A percentile compares a stretch with the other conserved stretches of the same genome.
These are phyloP conservation scores for Ammodytes marinus DNA, from an alignment of 2,113 vertebrate genomes.

Conservation along the genomic window DNA sequence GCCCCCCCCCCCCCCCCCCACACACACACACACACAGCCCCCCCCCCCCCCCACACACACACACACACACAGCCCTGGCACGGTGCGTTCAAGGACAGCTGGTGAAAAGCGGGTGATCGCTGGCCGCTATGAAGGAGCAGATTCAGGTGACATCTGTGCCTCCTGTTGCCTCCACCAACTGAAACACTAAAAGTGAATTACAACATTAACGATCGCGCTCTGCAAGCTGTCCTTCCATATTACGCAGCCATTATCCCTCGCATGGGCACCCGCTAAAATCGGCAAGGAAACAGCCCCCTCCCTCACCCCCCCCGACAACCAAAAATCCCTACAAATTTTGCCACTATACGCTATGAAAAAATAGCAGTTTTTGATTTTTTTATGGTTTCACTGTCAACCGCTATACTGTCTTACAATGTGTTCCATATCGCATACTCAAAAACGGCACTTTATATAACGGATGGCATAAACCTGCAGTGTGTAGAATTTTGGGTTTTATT, in stretches of 20 bases:
- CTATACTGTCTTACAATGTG: no score
- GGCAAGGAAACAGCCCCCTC: conserved; percentile 44
- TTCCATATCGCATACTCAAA: no score
- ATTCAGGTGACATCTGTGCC: conserved; percentile 83
- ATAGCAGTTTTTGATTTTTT: no score
- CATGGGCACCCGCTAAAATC: conserved; percentile 73
- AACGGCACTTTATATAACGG: no score
- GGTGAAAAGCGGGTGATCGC: conserved; percentile 73
- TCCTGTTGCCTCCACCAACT: conserved; percentile 78
- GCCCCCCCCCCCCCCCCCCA: neutral
- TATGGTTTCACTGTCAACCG: no score
- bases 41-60: conserved; percentile 7
- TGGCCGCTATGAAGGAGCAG: conserved; percentile 75
- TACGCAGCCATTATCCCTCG: conserved; percentile 77
- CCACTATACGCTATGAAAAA: no score
- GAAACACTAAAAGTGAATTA: conserved; percentile 84
- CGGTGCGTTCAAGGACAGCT: conserved; percentile 74
- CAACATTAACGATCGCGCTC: conserved; percentile 81
- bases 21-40: neutral
- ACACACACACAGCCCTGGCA: conserved; percentile 62
- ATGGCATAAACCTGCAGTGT: no score
- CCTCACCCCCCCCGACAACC: no score
- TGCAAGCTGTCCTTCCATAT: conserved; percentile 82
- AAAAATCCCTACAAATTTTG: neutral
- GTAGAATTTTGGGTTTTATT: no score